These are phyloP conservation scores for Noctua janthe DNA, from an alignment of 2,888 invertebrate species.

Conservation along the genomic window DNA sequence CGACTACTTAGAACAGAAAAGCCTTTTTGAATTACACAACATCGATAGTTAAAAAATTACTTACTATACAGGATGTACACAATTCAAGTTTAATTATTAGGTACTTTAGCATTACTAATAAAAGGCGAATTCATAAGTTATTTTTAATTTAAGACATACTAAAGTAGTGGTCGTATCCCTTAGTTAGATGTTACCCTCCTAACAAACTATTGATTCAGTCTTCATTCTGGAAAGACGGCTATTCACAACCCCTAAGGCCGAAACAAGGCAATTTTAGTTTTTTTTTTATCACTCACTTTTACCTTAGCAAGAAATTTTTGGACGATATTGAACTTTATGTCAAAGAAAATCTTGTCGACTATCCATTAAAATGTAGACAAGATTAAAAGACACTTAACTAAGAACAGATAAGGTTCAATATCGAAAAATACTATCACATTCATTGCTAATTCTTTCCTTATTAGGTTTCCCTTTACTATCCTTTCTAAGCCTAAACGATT, in stretches of 20 bases:
- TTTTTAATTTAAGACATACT: slow-evolving; percentile 18
- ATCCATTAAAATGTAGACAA: neutral
- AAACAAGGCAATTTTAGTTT: slow-evolving; percentile 67
- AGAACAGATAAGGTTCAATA: slow-evolving; percentile 32
- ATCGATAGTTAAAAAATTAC: slow-evolving; percentile 10
- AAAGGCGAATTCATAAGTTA: slow-evolving; percentile 23
- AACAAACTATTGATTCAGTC: slow-evolving; percentile 74
- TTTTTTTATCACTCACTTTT: slow-evolving; percentile 53
- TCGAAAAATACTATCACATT: slow-evolving; percentile 24
- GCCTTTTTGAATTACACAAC: slow-evolving; percentile 9
- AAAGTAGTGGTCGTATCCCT: slow-evolving; percentile 38
- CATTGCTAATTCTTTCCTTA: slow-evolving; percentile 22
- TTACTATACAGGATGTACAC: slow-evolving; percentile 7
- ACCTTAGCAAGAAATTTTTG: slow-evolving; percentile 15
- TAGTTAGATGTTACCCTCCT: slow-evolving; percentile 58
- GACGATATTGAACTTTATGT: slow-evolving; percentile 43
- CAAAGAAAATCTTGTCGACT: neutral
- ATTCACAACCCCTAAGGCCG: slow-evolving; percentile 66
- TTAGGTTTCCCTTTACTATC: slow-evolving; percentile 9
- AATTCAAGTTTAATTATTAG: slow-evolving; percentile 8
- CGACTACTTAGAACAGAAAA: slow-evolving; percentile 25
- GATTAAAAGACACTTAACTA: neutral
- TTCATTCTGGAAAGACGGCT: slow-evolving; percentile 73
- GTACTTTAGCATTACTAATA: slow-evolving; percentile 1
- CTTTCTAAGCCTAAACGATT: slow-evolving; percentile 32